Percentiles rank a stretch among this genome's conserved stretches.
Conservation (phyloP, 1,140 invertebrate genomes). For the Papilio dardanus region DNA sequence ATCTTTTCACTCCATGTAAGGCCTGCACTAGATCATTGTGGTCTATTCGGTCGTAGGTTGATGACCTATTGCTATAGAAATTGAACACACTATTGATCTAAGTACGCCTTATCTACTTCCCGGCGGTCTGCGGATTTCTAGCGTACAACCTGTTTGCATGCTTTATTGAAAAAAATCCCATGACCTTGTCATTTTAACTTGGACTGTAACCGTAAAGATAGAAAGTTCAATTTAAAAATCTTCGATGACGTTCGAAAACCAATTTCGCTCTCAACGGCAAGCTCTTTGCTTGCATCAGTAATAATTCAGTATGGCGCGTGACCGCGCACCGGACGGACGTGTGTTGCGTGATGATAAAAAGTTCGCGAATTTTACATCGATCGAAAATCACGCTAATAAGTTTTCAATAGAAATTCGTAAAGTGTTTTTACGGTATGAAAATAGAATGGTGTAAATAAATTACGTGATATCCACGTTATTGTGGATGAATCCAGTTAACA, state of each 20-base stretch:
- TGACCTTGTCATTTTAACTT: constrained; percentile 38
- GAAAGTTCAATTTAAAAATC: constrained; percentile 53
- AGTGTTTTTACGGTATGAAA: constrained; percentile 31
- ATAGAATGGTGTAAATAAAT: constrained; percentile 15
- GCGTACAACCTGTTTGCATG: constrained; percentile 63
- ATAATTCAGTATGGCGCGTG: constrained; percentile 75
- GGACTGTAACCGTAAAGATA: constrained; percentile 47
- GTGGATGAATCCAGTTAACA: neutral
- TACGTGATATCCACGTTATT: constrained; percentile 19
- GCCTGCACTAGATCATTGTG: constrained; percentile 7
- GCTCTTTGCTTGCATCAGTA: constrained; percentile 56
- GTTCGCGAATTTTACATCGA: constrained; percentile 50
- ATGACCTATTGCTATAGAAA: constrained; percentile 36
- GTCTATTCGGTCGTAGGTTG: constrained; percentile 36
- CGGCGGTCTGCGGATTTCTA: constrained; percentile 62
- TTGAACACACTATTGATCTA: constrained; percentile 45
- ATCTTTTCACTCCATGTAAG: constrained; percentile 32
- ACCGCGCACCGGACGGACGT: constrained; percentile 60
- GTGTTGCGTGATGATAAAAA: constrained; percentile 41
- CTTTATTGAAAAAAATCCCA: constrained; percentile 48
- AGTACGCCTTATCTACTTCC: constrained; percentile 52
- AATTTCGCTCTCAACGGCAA: constrained; percentile 71
- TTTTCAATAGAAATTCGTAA: constrained; percentile 13
- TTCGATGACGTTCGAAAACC: constrained; percentile 54
- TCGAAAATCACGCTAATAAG: constrained; percentile 28